Evolutionary conservation across 2,113 vertebrate species (phyloP), one percentile per base, ranked within the genome.

Genomic region (Ptilorrhoa leucosticta): DNA sequence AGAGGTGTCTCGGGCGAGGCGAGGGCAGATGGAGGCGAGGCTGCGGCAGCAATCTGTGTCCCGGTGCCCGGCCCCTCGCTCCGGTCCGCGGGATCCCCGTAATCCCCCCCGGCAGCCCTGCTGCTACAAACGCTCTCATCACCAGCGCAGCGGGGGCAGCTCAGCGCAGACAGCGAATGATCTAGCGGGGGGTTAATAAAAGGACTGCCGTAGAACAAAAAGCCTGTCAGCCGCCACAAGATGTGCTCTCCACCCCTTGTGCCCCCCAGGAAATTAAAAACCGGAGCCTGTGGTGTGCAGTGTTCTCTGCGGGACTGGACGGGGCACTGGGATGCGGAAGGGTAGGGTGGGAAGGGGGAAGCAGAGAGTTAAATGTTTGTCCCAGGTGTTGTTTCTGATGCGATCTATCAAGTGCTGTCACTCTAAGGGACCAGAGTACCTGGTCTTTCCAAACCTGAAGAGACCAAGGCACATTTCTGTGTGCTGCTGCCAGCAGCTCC

Each of bases 41-140:
- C 83, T 87, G 42, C 68, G 90, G 92, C 95, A 90, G 90, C 93
- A 97, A 95, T 98, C 89, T 95, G 69, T 33, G 92, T 44, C 79
- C 54, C 60, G 90, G 96, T 73, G 76, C 94, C 93, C 84, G 83
- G 89, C 88, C 86, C 92, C 78, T 92, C 51, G 91, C 90, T 86
- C 95, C 86, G 86, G 96, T 79, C 96, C 48, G 39, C 66, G 35
- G 93, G 94, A 93, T 78, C 95, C 95, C 96, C 96, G 60, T 97
- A 97, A 97, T 86, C 95, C 98, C 96, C 96, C 78, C 91, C 70
- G 87, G 95, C 95, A 97, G 96, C 93, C 94, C 97, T 89, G 96
- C 97, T 96, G 95, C 94, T 97, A 89, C 89, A 96, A 96, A 97
- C 92, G 24, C 90, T 95, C 97, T 97, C 97, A 98, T 98, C 97